Evolutionary conservation across 1,140 invertebrate species (phyloP), one percentile per base, ranked within the genome.

Genomic region (Aleiodes sp.): DNA sequence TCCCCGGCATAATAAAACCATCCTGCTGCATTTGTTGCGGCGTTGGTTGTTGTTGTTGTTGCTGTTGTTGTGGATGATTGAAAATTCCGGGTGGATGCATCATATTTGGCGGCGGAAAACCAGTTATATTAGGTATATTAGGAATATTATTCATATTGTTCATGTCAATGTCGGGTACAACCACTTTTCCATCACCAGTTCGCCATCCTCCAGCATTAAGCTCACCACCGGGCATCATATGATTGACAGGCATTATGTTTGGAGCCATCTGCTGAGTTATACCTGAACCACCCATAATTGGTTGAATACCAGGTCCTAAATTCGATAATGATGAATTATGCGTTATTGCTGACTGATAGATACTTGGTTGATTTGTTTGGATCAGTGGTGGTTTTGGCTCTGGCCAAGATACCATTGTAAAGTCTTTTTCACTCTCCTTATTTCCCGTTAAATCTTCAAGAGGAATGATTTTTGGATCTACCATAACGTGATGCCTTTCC

Each of bases 401-500:
- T 1, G 94, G 94, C 94, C 94, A 95, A 2, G 92, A 89, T 75
- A 90, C 88, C 46, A 86, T 86, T 70, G 90, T 89, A 76, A 92
- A 93, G 78, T 94, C 93, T 75, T 91, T 92, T 19, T 94, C 89
- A 71, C 90, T 93, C 74, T 94, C 93, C 41, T 90, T 90, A 78
- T 92, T 93, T 1, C 93, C 93, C 0, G 92, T 92, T 0, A 94
- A 88, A 87, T 97, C 96, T 71, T 97, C 94, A 59, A 97, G 84
- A 4, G 96, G 96, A 84, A 98, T 97, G 6, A 90, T 86, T 71
- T 92, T 91, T 1, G 94, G 92, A 78, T 96, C 94, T 1, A 88
- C 88, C 57, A 91, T 89, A 8, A 88, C 80, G 72, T 92, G 90
- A 74, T 92, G 90, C 6, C 89, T 89, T 84, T 97, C 95, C 63